Percentiles rank a stretch among this genome's conserved stretches.
These are phyloP conservation scores for Garrulus glandarius DNA, from an alignment of 2,797 vertebrate genomes.

Conservation along the genomic window DNA sequence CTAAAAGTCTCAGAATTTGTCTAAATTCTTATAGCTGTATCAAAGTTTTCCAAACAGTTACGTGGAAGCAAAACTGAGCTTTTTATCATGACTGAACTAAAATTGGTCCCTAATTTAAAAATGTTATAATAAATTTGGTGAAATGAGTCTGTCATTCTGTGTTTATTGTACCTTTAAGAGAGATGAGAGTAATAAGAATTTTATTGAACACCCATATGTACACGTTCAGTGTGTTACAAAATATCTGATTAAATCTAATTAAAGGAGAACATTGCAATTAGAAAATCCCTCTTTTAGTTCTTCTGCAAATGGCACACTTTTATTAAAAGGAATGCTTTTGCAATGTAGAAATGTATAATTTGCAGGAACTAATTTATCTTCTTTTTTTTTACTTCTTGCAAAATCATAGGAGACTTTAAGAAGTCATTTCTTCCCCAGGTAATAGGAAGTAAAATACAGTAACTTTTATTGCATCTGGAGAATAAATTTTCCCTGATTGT, in stretches of 20 bases:
- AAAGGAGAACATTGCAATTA: not conserved
- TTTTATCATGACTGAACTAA: not conserved
- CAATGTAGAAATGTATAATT: not conserved
- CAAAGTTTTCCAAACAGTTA: not conserved
- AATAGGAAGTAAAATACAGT: slow-evolving; percentile 44
- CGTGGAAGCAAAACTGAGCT: not conserved
- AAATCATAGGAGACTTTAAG: slow-evolving; percentile 28
- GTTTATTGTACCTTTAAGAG: not conserved
- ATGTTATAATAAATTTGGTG: not conserved
- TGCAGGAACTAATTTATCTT: slow-evolving; percentile 1
- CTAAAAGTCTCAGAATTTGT: not conserved
- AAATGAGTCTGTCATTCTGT: not conserved
- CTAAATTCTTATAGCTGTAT: not conserved
- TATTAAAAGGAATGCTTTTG: not conserved
- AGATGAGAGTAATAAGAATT: not conserved
- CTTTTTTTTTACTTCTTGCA: not conserved
- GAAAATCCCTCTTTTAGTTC: not conserved
- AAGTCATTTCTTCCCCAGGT: not conserved
- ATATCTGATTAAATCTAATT: slow-evolving; percentile 4
- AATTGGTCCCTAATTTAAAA: not conserved
- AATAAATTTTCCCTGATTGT: not conserved
- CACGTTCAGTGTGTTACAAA: not conserved
- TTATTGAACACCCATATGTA: not conserved
- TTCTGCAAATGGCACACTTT: not conserved
- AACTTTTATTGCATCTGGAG: slow-evolving; percentile 38